These are phyloP conservation scores for Aradophagus sp. DNA, from an alignment of 1,140 invertebrate genomes.

Conservation along the genomic window DNA sequence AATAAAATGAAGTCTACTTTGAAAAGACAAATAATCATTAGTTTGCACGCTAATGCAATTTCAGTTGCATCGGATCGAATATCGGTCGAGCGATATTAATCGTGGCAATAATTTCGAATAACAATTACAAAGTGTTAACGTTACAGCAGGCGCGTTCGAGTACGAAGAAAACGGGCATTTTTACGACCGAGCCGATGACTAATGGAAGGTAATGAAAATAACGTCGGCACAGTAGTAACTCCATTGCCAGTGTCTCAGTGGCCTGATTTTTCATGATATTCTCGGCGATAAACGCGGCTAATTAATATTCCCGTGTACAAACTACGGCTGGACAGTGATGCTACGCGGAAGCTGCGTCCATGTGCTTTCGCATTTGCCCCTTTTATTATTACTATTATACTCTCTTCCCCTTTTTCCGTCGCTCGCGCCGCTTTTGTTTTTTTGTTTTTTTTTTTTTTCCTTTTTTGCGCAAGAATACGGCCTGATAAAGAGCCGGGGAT, in stretches of 20 bases:
- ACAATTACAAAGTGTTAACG: too few species aligned
- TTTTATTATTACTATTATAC: too few species aligned
- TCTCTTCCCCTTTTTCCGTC: too few species aligned
- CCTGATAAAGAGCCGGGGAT: constrained; percentile 42
- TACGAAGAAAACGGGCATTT: constrained; percentile 3
- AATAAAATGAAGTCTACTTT: too few species aligned
- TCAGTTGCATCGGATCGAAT: too few species aligned
- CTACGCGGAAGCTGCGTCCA: constrained; percentile 13
- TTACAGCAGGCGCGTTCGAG: neutral
- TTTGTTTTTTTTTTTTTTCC: too few species aligned
- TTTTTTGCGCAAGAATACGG: constrained; percentile 21
- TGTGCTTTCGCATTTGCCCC: constrained; percentile 4
- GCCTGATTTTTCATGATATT: constrained; percentile 40
- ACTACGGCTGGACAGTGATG: constrained; percentile 13
- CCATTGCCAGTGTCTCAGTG: constrained; percentile 39
- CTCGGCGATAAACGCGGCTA: constrained; percentile 29
- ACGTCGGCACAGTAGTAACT: constrained; percentile 27
- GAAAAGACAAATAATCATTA: too few species aligned
- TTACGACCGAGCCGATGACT: constrained; percentile 30
- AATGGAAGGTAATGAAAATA: constrained; percentile 42
- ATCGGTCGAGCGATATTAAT: too few species aligned
- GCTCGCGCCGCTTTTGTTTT: too few species aligned
- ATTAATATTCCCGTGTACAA: constrained; percentile 37
- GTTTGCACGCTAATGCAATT: too few species aligned
- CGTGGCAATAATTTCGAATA: too few species aligned